Evolutionary conservation across 2,888 invertebrate species (phyloP).

Genomic region (Bembecia ichneumoniformis): DNA sequence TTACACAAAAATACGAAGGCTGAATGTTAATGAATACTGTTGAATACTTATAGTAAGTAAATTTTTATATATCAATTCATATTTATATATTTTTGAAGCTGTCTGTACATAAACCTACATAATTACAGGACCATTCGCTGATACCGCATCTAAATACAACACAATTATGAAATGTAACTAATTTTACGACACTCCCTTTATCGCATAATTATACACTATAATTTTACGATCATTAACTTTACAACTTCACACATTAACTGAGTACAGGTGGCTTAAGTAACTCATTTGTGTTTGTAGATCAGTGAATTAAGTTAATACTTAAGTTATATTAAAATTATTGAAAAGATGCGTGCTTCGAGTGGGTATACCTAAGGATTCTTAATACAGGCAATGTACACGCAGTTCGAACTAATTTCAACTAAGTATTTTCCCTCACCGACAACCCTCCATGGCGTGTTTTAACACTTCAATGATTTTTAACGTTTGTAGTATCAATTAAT

Average conservation of each 20-base stretch:
- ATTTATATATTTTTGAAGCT: no score
- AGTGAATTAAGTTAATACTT: no score
- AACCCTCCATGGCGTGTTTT: conserved; percentile 29
- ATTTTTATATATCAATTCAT: no score
- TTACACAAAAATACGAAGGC: no score
- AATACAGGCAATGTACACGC: not conserved
- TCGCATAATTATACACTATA: conserved; percentile 51
- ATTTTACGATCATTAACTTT: conserved; percentile 50
- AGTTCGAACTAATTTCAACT: not conserved
- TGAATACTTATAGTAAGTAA: no score
- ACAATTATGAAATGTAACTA: conserved; percentile 56
- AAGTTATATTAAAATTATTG: no score
- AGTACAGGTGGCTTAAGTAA: not conserved
- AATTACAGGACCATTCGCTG: conserved; percentile 15
- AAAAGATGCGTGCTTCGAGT: no score
- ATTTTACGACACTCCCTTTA: conserved; percentile 50
- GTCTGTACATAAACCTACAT: no score
- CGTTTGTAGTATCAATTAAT: conserved; percentile 58
- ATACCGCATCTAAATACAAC: conserved; percentile 66
- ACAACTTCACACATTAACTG: conserved; percentile 39
- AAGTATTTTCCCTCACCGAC: conserved; percentile 14
- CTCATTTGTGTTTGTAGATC: not conserved
- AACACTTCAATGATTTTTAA: conserved; percentile 50
- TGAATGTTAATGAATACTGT: no score
- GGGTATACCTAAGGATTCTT: not conserved